A percentile compares a stretch with the other conserved stretches of the same genome.
These are phyloP conservation scores for Gallinago nigripennis DNA, from an alignment of 2,797 vertebrate genomes.

Conservation along the genomic window DNA sequence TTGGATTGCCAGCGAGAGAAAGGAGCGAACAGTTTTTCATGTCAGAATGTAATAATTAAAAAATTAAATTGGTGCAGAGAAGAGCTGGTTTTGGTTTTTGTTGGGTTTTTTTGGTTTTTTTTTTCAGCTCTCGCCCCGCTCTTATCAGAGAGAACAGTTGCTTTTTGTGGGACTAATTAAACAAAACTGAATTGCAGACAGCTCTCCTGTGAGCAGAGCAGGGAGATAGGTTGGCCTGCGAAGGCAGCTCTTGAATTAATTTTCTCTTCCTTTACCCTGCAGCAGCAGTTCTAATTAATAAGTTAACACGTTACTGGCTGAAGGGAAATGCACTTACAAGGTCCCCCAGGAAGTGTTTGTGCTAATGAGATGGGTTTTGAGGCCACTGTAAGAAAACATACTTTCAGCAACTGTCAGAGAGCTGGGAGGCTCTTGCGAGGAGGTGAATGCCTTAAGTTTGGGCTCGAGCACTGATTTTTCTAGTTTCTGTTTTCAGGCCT, in stretches of 20 bases:
- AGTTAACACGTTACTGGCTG: slow-evolving; percentile 70
- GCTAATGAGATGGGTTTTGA: slow-evolving; percentile 65
- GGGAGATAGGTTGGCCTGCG: slow-evolving; percentile 59
- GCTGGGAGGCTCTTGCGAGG: neutral
- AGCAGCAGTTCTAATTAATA: slow-evolving; percentile 73
- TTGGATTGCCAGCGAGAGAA: slow-evolving; percentile 12
- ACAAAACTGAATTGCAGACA: slow-evolving; percentile 61
- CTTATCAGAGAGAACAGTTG: slow-evolving; percentile 62
- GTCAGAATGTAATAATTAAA: slow-evolving; percentile 43
- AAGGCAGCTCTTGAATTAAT: slow-evolving; percentile 70
- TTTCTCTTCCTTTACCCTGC: slow-evolving; percentile 64
- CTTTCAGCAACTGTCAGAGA: slow-evolving; percentile 32
- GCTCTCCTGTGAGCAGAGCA: slow-evolving; percentile 66
- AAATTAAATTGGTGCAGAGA: slow-evolving; percentile 21
- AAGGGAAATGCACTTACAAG: slow-evolving; percentile 67
- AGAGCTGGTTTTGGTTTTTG: neutral
- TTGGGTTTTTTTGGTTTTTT: neutral
- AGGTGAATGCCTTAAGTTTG: slow-evolving; percentile 38
- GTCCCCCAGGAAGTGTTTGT: slow-evolving; percentile 63
- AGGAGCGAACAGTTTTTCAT: neutral
- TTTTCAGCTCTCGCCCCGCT: neutral
- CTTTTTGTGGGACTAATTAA: slow-evolving; percentile 69
- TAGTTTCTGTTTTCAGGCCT: neutral
- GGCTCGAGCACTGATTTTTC: neutral
- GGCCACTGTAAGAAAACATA: slow-evolving; percentile 49